phyloP scores from a whole-genome alignment of 2,113 vertebrate species.

The Lophochroa leadbeateri region DNA sequence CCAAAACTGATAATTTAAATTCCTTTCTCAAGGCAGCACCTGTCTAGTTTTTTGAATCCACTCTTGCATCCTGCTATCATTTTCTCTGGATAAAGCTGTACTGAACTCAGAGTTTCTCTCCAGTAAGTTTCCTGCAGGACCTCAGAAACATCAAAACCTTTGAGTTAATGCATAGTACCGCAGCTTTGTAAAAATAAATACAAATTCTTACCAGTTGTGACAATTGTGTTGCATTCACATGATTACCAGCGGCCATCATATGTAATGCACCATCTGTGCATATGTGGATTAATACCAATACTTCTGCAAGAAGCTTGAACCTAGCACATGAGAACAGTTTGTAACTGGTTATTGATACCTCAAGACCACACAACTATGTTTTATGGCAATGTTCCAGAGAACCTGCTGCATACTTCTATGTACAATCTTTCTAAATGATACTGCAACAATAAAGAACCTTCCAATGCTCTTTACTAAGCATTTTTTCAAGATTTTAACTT shows the following conservation, averaged over 20 bases:
- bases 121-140: neutral
- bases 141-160: neutral
- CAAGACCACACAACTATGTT: neutral
- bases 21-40: neutral
- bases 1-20: rapidly evolving
- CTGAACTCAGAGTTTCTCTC: neutral
- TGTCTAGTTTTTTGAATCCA: neutral
- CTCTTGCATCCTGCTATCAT: neutral
- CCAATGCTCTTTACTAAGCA: neutral
- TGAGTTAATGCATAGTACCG: neutral
- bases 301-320: neutral
- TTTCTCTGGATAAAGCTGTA: neutral
- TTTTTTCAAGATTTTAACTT: neutral
- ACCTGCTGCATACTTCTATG: neutral
- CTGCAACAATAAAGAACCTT: neutral
- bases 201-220: neutral
- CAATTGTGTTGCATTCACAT: neutral
- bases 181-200: neutral
- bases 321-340: neutral
- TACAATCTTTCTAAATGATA: neutral
- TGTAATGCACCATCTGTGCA: neutral
- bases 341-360: neutral
- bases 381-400: neutral
- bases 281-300: neutral
- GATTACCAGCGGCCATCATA: neutral